Evolutionary conservation across 2,113 vertebrate genomes (phyloP).

Genomic region (Syrmaticus mikado): DNA sequence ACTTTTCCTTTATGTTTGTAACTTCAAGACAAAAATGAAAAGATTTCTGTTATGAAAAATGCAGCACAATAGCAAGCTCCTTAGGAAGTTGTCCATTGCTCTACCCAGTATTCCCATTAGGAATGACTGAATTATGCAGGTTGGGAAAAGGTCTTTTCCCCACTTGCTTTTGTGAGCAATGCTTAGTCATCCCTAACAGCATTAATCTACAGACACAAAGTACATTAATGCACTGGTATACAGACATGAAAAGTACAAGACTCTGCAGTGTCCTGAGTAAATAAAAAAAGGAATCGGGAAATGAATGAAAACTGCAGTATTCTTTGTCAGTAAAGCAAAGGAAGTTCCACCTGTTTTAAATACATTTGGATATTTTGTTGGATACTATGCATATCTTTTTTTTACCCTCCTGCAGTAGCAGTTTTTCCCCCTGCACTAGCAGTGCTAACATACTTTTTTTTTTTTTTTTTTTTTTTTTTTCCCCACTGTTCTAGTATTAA

Average conservation of each 20-base stretch:
- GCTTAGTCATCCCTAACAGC: background rate
- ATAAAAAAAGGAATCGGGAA: background rate
- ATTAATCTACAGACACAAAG: background rate
- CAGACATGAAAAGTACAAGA: background rate
- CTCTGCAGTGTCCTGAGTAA: background rate
- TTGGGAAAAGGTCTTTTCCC: background rate
- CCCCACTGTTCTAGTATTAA: background rate
- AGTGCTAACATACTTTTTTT: background rate
- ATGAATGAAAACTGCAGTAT: background rate
- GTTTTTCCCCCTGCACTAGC: background rate
- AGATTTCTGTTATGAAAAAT: background rate
- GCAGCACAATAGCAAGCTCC: background rate
- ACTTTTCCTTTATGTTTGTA: background rate
- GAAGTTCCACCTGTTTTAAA: background rate
- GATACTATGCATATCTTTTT: fast-evolving
- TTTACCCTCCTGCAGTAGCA: too few species aligned
- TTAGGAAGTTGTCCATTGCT: background rate
- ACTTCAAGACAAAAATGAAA: background rate
- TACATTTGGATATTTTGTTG: background rate
- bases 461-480: background rate
- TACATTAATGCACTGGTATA: background rate
- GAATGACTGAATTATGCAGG: background rate
- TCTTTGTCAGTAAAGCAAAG: background rate
- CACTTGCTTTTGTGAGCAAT: background rate
- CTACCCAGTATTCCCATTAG: background rate